These are phyloP conservation scores for Lutjanus argentimaculatus DNA, from an alignment of 2,797 vertebrate species.

Conservation along the genomic window DNA sequence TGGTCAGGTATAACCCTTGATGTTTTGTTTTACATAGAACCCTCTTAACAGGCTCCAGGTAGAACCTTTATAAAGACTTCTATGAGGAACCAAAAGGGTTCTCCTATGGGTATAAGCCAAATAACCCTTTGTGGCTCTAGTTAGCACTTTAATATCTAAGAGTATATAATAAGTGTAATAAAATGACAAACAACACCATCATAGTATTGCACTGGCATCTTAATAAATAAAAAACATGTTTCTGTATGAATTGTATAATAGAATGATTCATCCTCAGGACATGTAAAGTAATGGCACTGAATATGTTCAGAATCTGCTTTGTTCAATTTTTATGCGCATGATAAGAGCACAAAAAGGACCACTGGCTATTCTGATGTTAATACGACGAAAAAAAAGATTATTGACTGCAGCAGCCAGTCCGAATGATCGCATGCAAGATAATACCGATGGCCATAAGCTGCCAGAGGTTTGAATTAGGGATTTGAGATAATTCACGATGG, in stretches of 20 bases:
- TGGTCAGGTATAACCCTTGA: no score
- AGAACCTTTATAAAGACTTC: no score
- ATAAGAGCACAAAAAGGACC: slow-evolving; percentile 4
- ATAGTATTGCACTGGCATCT: neutral
- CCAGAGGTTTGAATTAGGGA: slow-evolving; percentile 63
- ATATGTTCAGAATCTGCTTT: slow-evolving; percentile 31
- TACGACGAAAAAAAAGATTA: slow-evolving; percentile 18
- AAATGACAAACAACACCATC: neutral
- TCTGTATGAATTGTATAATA: slow-evolving; percentile 13
- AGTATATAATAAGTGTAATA: neutral
- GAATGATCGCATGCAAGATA: slow-evolving; percentile 62
- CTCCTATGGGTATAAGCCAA: no score
- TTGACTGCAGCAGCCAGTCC: slow-evolving; percentile 38
- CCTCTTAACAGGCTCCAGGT: no score
- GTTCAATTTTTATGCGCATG: slow-evolving; percentile 20
- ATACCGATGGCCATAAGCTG: slow-evolving; percentile 69
- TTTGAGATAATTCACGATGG: slow-evolving; percentile 70
- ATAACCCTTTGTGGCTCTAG: no score
- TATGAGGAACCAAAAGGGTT: no score
- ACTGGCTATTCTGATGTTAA: slow-evolving; percentile 42
- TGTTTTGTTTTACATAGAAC: no score
- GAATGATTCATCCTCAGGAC: slow-evolving; percentile 12
- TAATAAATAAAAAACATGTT: neutral
- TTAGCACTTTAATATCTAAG: no score
- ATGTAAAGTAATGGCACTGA: slow-evolving; percentile 11